Conservation (phyloP, 1,140 invertebrate genomes). For the Coenobita brevimanus region DNA sequence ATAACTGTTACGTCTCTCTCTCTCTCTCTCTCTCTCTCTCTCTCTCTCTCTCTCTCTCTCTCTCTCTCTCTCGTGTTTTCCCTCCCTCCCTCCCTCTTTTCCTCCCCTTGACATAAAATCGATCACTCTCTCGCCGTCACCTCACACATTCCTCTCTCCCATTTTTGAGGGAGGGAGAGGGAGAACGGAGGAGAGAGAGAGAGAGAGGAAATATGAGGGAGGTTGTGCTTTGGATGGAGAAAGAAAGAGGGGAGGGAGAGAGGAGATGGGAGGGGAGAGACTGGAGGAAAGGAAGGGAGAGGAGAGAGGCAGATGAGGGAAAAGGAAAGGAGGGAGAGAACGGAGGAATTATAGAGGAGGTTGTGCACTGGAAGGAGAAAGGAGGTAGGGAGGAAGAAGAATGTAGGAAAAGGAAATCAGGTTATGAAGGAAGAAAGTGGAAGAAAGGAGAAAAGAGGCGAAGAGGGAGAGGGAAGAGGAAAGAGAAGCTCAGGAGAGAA, state of each 20-base stretch:
- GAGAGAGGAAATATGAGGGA: constrained; percentile 12
- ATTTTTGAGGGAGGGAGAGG: background rate
- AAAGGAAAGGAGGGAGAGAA: background rate
- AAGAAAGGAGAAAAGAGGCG: background rate
- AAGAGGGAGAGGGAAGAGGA: background rate
- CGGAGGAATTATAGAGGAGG: background rate
- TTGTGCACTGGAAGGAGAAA: background rate
- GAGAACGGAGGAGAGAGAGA: background rate
- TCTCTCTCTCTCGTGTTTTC: background rate
- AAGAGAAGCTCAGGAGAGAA: background rate
- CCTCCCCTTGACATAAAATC: background rate
- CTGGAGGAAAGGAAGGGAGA: background rate
- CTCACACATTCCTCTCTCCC: background rate
- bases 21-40: background rate
- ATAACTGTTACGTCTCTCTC: background rate
- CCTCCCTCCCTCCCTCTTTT: background rate
- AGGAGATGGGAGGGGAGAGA: background rate
- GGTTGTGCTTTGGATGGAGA: background rate
- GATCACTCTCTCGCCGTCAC: too few relatives aligned
- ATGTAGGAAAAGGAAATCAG: background rate
- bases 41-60: background rate
- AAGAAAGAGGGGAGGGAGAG: background rate
- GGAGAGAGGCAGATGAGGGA: background rate
- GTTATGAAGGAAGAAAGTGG: background rate
- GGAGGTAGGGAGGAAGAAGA: background rate